phyloP scores from a whole-genome alignment of 2,888 invertebrate genomes.

The Drosophila percnosoma region DNA sequence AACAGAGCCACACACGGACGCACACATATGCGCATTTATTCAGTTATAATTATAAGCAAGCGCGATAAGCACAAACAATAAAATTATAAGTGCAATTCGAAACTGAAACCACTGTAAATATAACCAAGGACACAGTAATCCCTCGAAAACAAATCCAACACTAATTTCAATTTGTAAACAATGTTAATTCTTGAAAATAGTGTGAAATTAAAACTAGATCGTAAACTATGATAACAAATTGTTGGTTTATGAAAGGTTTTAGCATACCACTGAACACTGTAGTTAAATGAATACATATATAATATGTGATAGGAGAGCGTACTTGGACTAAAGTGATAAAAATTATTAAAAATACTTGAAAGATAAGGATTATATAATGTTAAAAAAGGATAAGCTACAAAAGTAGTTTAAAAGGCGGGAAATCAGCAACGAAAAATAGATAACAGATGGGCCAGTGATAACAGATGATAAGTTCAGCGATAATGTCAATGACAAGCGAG shows the following conservation, averaged over 20 bases:
- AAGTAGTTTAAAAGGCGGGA: not conserved
- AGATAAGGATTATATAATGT: conserved; percentile 37
- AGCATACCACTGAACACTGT: not conserved
- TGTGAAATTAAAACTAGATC: not conserved
- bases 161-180: not conserved
- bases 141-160: not conserved
- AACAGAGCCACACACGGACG: conserved; percentile 1
- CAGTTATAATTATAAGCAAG: conserved; percentile 8
- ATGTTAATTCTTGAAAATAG: not conserved
- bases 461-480: conserved; percentile 16
- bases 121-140: conserved; percentile 15
- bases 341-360: conserved; percentile 29
- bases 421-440: not conserved
- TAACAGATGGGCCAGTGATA: conserved; percentile 4
- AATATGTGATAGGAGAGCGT: conserved; percentile 8
- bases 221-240: not conserved
- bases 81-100: conserved; percentile 64
- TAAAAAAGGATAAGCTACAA: conserved; percentile 5
- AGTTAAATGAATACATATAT: conserved; percentile 3
- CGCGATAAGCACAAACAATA: conserved; percentile 53
- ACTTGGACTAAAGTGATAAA: conserved; percentile 35
- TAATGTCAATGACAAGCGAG: conserved; percentile 24
- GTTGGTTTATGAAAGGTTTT: conserved; percentile 1
- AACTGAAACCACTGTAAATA: conserved; percentile 44
- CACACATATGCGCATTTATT: not conserved